Evolutionary conservation across 2,113 vertebrate species (phyloP), one percentile per base, ranked within the genome.

Genomic region (Poeciliopsis prolifica): DNA sequence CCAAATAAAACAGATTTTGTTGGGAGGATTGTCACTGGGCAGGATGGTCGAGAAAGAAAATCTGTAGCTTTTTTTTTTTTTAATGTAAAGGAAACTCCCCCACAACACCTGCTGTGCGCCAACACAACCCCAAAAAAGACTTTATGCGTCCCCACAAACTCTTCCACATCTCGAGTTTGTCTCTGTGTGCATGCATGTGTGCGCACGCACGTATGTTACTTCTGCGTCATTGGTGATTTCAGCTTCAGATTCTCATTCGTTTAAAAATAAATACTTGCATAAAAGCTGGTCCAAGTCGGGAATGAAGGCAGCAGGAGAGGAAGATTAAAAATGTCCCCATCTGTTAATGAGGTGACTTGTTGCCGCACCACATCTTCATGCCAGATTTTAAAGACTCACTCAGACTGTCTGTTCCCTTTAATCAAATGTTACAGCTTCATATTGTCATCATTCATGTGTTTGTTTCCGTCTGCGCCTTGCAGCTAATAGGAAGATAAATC

Each of bases 41-140:
- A n/a, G 19, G 24, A 58, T 9, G 19, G 51, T 54, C 2, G 22
- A 37, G 7, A 22, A 22, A 19, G 7, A 58, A n/a, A 58, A n/a
- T 58, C 22, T 71, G 61, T 78, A 48, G 1, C 61, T 42, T 60
- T 44, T 62, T 68, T 28, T 76, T 40, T 29, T 29, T 29, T 76
- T 68, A 83, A 80, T 80, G 79, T 65, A 80, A 72, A 51, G 68
- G 68, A 84, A 77, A 86, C 86, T 80, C 87, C 87, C 67, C 84
- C 77, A 82, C 74, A 86, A 81, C 84, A 65, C 44, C 83, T 64
- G 63, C 77, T 83, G 68, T 76, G 73, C 19, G 61, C 72, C 11
- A 31, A 54, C 48, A 12, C 67, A 29, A 80, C 67, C 66, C 54
- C 31, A 72, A 74, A 79, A 76, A 79, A 77, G 78, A 79, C n/a